Evolutionary conservation across 2,113 vertebrate species (phyloP).

Genomic region (Phocoena phocoena): DNA sequence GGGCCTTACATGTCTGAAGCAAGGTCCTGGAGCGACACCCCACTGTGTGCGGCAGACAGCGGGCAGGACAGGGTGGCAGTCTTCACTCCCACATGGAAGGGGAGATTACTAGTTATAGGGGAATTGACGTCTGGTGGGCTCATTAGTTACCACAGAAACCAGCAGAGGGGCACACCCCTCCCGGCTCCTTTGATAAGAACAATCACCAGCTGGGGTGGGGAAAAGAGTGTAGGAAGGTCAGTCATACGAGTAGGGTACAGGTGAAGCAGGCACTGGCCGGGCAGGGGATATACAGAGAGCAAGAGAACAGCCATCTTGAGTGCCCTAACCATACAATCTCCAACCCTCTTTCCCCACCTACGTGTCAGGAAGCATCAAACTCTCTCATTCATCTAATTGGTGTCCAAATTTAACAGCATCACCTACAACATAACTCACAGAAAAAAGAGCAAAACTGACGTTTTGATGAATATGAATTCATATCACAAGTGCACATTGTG

Average conservation of each 20-base stretch:
- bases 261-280: not conserved
- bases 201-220: accelerated
- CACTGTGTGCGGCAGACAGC: not conserved
- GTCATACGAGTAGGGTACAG: not conserved
- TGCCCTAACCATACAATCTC: not conserved
- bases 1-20: not conserved
- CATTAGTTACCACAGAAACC: not conserved
- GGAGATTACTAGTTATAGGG: not conserved
- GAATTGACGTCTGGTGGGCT: not conserved
- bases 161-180: not conserved
- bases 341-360: not conserved
- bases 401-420: not conserved
- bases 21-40: not conserved
- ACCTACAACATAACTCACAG: not conserved
- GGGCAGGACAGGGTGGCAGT: not conserved
- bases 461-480: not conserved
- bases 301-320: not conserved
- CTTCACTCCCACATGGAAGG: not conserved
- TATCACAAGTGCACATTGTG: not conserved
- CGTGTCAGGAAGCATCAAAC: not conserved
- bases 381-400: not conserved
- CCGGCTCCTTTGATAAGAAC: not conserved
- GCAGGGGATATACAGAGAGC: not conserved
- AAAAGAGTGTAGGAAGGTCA: not conserved
- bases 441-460: not conserved